Evolutionary conservation across 1,140 invertebrate species (phyloP).

Genomic region (Subanguina moxae): DNA sequence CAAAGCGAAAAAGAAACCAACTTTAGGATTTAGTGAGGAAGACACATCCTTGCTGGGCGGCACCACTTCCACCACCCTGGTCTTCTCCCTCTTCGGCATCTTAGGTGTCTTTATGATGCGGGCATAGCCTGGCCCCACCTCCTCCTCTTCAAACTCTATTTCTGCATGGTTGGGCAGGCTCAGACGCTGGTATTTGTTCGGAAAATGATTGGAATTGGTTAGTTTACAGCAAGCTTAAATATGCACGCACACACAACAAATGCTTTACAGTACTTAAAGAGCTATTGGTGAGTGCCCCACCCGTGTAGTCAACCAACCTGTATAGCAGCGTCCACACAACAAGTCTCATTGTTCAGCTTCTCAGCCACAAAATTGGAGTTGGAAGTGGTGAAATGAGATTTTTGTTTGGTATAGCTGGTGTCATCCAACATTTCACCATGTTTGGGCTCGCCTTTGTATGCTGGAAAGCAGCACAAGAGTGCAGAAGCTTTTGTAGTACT

Average conservation of each 20-base stretch:
- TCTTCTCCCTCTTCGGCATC: constrained; percentile 2
- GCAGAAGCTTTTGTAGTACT: too few relatives aligned
- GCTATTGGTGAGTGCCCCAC: too few relatives aligned
- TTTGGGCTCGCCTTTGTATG: too few relatives aligned
- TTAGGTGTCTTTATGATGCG: constrained; percentile 34
- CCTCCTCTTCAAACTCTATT: constrained; percentile 33
- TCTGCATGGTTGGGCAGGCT: constrained; percentile 10
- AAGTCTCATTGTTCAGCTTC: too few relatives aligned
- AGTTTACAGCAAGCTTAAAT: neutral
- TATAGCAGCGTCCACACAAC: too few relatives aligned
- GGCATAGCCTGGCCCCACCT: constrained; percentile 23
- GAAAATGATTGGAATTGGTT: neutral
- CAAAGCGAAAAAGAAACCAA: neutral
- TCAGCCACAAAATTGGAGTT: too few relatives aligned
- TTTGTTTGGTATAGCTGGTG: too few relatives aligned
- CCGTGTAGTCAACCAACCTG: too few relatives aligned
- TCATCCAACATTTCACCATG: too few relatives aligned
- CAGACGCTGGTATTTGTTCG: constrained; percentile 20
- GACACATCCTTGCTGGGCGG: neutral
- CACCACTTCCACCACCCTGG: constrained; percentile 2
- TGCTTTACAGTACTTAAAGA: too few relatives aligned
- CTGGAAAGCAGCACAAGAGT: too few relatives aligned
- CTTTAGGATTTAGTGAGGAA: neutral
- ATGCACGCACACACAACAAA: neutral
- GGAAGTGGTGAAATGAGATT: too few relatives aligned